Percentiles rank a stretch among this genome's conserved stretches.
phyloP scores from a whole-genome alignment of 1,140 invertebrate genomes.

The Drosophila azteca region DNA sequence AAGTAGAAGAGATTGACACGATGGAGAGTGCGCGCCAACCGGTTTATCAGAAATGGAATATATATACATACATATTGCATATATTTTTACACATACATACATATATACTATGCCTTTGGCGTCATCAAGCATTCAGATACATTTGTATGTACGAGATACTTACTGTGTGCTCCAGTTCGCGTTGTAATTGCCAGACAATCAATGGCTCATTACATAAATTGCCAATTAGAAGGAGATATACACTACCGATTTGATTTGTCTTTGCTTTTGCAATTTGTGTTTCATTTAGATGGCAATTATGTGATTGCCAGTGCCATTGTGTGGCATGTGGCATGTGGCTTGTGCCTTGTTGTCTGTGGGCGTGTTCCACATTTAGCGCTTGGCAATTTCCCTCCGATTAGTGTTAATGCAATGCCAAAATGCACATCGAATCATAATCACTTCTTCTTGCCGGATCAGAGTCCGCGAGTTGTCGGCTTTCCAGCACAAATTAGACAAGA shows the following conservation, averaged over 20 bases:
- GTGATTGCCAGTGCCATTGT: conserved; percentile 35
- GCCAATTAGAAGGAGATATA: conserved; percentile 52
- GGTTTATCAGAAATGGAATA: conserved; percentile 46
- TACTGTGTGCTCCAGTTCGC: conserved; percentile 55
- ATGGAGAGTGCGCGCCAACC: conserved; percentile 52
- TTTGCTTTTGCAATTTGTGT: conserved; percentile 48
- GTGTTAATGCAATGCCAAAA: conserved; percentile 57
- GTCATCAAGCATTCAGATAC: conserved; percentile 32
- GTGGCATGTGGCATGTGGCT: neutral
- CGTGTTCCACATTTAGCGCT: conserved; percentile 54
- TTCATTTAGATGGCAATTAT: conserved; percentile 66
- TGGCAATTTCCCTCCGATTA: conserved; percentile 42
- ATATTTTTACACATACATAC: neutral
- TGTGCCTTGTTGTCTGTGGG: conserved; percentile 33
- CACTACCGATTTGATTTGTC: conserved; percentile 34
- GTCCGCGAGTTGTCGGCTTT: conserved; percentile 36
- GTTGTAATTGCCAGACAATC: conserved; percentile 49
- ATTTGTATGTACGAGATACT: neutral
- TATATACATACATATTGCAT: conserved; percentile 9
- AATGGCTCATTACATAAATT: conserved; percentile 60
- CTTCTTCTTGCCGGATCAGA: conserved; percentile 5
- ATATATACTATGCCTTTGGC: conserved; percentile 32
- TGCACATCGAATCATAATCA: conserved; percentile 49
- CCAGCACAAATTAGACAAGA: conserved; percentile 62
- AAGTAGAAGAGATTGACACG: neutral